Percentiles rank a stretch among this genome's conserved stretches.
These are phyloP conservation scores for Drosophila arizonae DNA, from an alignment of 1,140 invertebrate genomes.

Conservation along the genomic window DNA sequence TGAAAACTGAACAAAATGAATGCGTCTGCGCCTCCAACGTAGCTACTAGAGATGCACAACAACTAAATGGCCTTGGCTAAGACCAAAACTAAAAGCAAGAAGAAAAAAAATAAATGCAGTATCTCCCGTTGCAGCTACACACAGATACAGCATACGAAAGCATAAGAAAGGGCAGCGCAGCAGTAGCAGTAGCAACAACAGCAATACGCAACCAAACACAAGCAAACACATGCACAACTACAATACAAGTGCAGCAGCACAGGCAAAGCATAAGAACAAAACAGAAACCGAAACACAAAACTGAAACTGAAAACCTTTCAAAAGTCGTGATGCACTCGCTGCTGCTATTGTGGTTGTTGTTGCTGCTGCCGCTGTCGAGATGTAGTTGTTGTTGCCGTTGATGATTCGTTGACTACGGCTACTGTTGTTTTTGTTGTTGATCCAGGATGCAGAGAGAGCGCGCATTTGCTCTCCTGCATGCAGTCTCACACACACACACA, in stretches of 20 bases:
- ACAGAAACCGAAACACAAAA: conserved; percentile 47
- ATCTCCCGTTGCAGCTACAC: conserved; percentile 41
- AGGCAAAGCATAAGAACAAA: conserved; percentile 57
- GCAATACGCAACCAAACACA: conserved; percentile 21
- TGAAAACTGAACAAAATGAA: conserved; percentile 63
- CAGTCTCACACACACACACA: conserved; percentile 15
- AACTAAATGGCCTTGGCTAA: conserved; percentile 65
- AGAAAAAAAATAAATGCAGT: conserved; percentile 30
- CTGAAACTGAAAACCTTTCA: conserved; percentile 43
- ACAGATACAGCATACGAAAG: conserved; percentile 22
- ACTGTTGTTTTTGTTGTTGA: conserved; percentile 39
- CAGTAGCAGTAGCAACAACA: conserved; percentile 30
- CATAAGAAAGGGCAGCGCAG: conserved; percentile 56
- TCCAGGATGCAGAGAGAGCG: conserved; percentile 33
- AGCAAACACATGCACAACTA: conserved; percentile 24
- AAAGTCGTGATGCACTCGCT: conserved; percentile 30
- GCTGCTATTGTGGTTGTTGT: conserved; percentile 13
- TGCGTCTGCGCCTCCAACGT: conserved; percentile 57
- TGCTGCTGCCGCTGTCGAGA: conserved; percentile 5
- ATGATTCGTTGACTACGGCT: conserved; percentile 20
- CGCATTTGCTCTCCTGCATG: conserved; percentile 36
- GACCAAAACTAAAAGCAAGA: conserved; percentile 27
- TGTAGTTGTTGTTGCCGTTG: conserved; percentile 5
- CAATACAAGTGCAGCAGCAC: conserved; percentile 50
- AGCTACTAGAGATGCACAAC: conserved; percentile 31